A percentile compares a stretch with the other conserved stretches of the same genome.
phyloP scores from a whole-genome alignment of 2,113 vertebrate genomes.

The Campylomormyrus numenius region DNA sequence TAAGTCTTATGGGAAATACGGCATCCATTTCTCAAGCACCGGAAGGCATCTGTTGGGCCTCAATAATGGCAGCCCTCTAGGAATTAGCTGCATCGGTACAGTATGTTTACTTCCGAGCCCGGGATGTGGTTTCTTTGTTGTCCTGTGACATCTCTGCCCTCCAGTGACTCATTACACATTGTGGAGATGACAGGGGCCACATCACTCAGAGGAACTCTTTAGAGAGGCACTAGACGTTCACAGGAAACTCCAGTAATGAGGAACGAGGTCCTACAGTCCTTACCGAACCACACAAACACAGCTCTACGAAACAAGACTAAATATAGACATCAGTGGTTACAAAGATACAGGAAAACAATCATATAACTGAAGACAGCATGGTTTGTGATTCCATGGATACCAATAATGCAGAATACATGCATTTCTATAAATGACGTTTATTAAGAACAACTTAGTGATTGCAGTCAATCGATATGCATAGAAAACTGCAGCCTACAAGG shows the following conservation, averaged over 20 bases:
- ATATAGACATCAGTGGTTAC: neutral
- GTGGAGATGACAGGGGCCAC: neutral
- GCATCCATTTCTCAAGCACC: slow-evolving; percentile 17
- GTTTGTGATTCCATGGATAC: neutral
- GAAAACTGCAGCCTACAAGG: neutral
- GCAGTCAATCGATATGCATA: neutral
- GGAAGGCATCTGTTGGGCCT: neutral
- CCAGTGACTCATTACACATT: neutral
- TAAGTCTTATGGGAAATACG: neutral
- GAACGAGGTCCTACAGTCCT: neutral
- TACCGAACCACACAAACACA: neutral
- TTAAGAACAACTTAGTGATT: neutral
- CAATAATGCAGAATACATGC: neutral
- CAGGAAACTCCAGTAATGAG: neutral
- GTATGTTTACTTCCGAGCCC: neutral
- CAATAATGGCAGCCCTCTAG: neutral
- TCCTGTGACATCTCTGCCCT: neutral
- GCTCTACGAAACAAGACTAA: neutral
- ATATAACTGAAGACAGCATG: neutral
- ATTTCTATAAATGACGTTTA: neutral
- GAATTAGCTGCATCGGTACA: neutral
- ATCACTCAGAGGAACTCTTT: neutral
- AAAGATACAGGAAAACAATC: neutral
- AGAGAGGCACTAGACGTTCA: neutral
- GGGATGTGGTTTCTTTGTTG: neutral